Base-by-base conservation (phyloP, 92 coral and sea anemone species). In the Diadumene lineata region DNA sequence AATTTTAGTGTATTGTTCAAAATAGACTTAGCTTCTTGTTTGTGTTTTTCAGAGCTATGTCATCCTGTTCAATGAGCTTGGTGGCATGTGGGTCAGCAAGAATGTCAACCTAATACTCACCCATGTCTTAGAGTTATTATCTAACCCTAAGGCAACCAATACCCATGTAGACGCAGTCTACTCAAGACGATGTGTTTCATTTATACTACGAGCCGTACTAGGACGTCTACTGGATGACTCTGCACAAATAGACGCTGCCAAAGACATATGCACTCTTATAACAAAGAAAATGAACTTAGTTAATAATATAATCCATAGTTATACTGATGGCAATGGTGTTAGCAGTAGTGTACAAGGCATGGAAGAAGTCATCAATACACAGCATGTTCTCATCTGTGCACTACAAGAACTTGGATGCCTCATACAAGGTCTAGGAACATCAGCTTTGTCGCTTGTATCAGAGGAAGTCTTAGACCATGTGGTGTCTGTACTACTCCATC, bases 131-230 rank as follows among this genome's bases (percentile, higher is more conserved):
- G 98, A 94, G 57, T 97, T 94, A 10, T 87, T 94, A 6, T 92
- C 97, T 24, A 94, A 88, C 57, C 83, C 98, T 25, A 94, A 92
- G 74, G 97, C 98, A 23, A 94, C 98, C 38, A 93, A 92, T 70
- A 94, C 90, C n/a, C 98, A 94, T 50, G 98, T 94, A 11, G 98
- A 94, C 72, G 98, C 98, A 11, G 98, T 94, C 9, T 94, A 94
- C 72, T 94, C 98, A 26, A 83, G 98, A 76, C 85, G 97, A 31
- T 94, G 97, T 60, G 88, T 94, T 16, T 94, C 98, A 25, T 94
- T 94, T 77, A 88, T 94, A 68, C 64, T 94, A 34, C 89, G 97
- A 22, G 92, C 97, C 33, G 86, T 94, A 19, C 80, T 94, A 17
- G 98, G 98, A n/a, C 72, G 97, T 19, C 84, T 92, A 10, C 85